Evolutionary conservation across 92 coral and sea anemone species (phyloP).

Genomic region (Palythoa grandiflora): DNA sequence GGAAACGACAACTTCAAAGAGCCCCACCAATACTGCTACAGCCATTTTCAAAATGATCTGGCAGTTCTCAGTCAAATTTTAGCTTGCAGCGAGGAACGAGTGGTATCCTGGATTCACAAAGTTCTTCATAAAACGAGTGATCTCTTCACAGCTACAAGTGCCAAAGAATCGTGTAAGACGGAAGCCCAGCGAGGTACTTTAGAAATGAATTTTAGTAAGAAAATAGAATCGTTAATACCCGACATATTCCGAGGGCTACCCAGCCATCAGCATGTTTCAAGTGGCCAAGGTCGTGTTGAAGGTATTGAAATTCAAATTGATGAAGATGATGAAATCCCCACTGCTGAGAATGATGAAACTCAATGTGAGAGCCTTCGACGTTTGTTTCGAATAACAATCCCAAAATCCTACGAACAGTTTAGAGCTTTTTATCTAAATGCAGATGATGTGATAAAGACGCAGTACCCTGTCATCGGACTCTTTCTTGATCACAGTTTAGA

Average conservation of each 20-base stretch:
- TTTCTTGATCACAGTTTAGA: constrained; percentile 76
- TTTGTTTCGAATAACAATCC: constrained; percentile 72
- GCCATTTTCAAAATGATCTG: constrained; percentile 71
- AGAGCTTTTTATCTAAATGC: constrained; percentile 67
- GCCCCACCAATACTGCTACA: constrained; percentile 70
- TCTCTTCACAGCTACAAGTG: neutral
- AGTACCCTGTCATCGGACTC: constrained; percentile 81
- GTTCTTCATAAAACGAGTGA: constrained; percentile 56
- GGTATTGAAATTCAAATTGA: constrained; percentile 58
- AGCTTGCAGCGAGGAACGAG: constrained; percentile 73
- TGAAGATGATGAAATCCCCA: constrained; percentile 66
- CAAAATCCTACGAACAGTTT: constrained; percentile 72
- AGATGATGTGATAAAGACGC: constrained; percentile 52
- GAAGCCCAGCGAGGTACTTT: no score
- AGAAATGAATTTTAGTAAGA: no score
- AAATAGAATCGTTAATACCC: no score
- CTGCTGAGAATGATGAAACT: constrained; percentile 26
- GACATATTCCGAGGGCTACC: no score
- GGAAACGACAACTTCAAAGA: constrained; percentile 29
- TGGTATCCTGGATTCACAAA: constrained; percentile 73
- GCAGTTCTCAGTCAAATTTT: constrained; percentile 62
- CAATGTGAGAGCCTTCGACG: constrained; percentile 66
- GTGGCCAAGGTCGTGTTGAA: neutral
- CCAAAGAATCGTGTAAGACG: no score
- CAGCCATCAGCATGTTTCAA: no score